These are phyloP conservation scores for Chirona hameri DNA, from an alignment of 2,888 invertebrate genomes.

Conservation along the genomic window DNA sequence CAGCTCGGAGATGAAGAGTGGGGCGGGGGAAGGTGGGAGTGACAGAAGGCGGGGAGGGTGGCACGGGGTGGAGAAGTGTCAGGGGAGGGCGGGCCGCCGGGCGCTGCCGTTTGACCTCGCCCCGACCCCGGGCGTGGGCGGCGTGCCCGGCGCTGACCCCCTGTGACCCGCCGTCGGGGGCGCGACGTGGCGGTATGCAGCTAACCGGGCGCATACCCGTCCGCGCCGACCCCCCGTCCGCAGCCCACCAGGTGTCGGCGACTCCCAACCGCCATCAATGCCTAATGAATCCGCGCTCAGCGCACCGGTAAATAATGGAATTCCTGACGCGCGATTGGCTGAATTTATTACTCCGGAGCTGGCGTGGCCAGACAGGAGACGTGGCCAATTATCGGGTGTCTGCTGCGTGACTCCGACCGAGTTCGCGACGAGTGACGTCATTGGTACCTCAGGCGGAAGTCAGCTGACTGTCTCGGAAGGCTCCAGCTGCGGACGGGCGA, in stretches of 20 bases:
- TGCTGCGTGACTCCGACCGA: not conserved
- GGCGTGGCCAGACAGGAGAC: not conserved
- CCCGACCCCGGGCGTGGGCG: not conserved
- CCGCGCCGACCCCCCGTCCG: slow-evolving; percentile 9
- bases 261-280: slow-evolving; percentile 5
- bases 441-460: not conserved
- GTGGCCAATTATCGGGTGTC: not conserved
- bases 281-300: not conserved
- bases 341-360: slow-evolving; percentile 5
- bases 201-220: not conserved
- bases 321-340: not conserved
- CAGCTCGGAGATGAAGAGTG: no score
- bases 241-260: not conserved
- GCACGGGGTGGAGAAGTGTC: no score
- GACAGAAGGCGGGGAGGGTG: no score
- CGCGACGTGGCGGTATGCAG: not conserved
- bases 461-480: not conserved
- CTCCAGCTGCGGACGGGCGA: not conserved
- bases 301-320: not conserved
- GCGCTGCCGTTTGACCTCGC: not conserved
- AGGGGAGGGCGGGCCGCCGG: no score
- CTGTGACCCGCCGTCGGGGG: not conserved
- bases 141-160: not conserved
- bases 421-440: not conserved
- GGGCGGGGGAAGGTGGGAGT: no score